A percentile compares a stretch with the other conserved stretches of the same genome.
These are phyloP conservation scores for Cirrhinus molitorella DNA, from an alignment of 2,797 vertebrate species.

Conservation along the genomic window DNA sequence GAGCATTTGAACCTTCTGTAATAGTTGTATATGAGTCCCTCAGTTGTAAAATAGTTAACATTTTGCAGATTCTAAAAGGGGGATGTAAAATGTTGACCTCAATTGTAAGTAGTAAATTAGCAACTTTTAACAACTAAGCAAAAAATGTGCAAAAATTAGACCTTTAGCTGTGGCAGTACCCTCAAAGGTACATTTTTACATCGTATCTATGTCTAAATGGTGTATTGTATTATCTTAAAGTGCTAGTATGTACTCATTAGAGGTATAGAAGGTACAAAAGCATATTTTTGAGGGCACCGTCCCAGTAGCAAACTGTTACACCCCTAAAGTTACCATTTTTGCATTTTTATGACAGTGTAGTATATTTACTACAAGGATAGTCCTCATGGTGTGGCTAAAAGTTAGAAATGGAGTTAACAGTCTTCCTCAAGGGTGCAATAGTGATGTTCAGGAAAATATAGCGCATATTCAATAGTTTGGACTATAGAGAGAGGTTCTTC, in stretches of 20 bases:
- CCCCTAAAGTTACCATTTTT: background rate
- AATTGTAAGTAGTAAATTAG: background rate
- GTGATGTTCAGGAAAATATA: background rate
- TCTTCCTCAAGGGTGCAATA: background rate
- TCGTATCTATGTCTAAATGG: background rate
- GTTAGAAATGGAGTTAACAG: background rate
- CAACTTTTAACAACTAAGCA: background rate
- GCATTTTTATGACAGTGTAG: background rate
- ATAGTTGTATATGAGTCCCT: too few relatives aligned
- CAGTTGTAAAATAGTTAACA: too few relatives aligned
- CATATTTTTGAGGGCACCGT: background rate
- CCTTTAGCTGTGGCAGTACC: background rate
- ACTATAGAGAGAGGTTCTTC: background rate
- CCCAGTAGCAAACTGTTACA: background rate
- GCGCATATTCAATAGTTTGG: conserved; percentile 1
- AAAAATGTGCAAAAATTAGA: background rate
- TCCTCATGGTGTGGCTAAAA: background rate
- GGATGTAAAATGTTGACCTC: too few relatives aligned
- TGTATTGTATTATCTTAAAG: background rate
- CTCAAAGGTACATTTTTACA: background rate
- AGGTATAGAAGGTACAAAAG: background rate
- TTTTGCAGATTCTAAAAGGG: too few relatives aligned
- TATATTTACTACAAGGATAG: background rate
- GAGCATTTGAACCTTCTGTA: too few relatives aligned
- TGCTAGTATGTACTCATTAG: background rate